Conservation (phyloP, 2,113 vertebrate species). For the Phaethon lepturus region DNA sequence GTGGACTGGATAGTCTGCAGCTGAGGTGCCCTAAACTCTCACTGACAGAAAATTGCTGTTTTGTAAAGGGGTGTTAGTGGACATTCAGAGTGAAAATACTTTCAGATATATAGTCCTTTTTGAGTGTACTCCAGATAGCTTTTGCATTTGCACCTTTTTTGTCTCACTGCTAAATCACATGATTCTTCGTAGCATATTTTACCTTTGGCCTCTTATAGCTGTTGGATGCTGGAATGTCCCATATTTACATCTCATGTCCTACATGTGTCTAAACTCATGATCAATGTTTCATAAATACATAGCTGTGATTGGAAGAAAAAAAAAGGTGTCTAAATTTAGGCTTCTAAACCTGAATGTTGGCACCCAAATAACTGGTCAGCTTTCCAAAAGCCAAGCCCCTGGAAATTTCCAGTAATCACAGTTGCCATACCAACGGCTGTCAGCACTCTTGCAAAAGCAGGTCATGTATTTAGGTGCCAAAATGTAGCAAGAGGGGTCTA, state of each 20-base stretch:
- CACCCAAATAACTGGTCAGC: conserved; percentile 43
- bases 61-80: not conserved
- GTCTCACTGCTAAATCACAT: not conserved
- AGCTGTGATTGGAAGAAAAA: not conserved
- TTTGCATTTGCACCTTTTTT: not conserved
- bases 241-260: not conserved
- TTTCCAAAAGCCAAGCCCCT: conserved; percentile 61
- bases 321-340: not conserved
- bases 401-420: conserved; percentile 68
- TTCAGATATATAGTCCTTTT: not conserved
- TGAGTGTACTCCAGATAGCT: not conserved
- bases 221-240: not conserved
- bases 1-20: not conserved
- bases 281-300: conserved; percentile 8
- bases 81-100: not conserved
- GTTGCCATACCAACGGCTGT: conserved; percentile 65
- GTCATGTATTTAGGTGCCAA: conserved; percentile 60
- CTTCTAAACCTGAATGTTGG: conserved; percentile 36
- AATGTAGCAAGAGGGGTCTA: conserved; percentile 48
- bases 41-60: not conserved
- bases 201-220: not conserved
- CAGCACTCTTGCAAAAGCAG: conserved; percentile 65
- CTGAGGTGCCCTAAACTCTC: not conserved
- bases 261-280: conserved; percentile 6
- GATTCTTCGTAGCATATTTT: not conserved